Percentiles rank a stretch among this genome's conserved stretches.
These are phyloP conservation scores for Brienomyrus longianalis DNA, from an alignment of 2,113 vertebrate genomes.

Conservation along the genomic window DNA sequence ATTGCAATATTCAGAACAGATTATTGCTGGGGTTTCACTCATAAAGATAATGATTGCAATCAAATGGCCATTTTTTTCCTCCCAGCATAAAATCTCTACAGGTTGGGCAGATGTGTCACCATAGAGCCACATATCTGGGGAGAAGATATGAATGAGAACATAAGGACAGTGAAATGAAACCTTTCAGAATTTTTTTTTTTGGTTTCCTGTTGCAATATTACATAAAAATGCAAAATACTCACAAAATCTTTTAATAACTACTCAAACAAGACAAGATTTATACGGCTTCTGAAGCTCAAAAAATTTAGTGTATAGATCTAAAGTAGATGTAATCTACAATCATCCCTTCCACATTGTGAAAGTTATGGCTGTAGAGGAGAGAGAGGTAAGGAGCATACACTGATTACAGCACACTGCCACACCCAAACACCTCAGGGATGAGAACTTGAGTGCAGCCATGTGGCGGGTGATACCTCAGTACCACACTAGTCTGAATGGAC, in stretches of 20 bases:
- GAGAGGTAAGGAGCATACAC: too few relatives aligned
- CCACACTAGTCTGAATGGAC: too few relatives aligned
- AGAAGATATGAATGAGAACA: background rate
- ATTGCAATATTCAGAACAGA: background rate
- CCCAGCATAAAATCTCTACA: background rate
- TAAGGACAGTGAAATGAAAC: background rate
- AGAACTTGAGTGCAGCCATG: too few relatives aligned
- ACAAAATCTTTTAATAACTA: background rate
- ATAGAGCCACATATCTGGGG: background rate
- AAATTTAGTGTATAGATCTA: background rate
- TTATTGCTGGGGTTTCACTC: background rate
- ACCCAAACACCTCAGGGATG: too few relatives aligned
- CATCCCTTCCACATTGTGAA: background rate
- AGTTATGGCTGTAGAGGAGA: background rate
- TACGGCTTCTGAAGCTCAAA: background rate
- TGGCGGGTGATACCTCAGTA: too few relatives aligned
- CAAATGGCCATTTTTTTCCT: background rate
- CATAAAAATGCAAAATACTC: background rate
- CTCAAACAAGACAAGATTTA: background rate
- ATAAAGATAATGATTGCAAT: background rate
- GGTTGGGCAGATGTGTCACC: background rate
- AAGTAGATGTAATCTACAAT: background rate
- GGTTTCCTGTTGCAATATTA: background rate
- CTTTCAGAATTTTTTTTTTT: background rate
- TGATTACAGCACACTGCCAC: too few relatives aligned